Evolutionary conservation across 2,113 vertebrate genomes (phyloP), one percentile per base, ranked within the genome.

Genomic region (Labeo rohita): DNA sequence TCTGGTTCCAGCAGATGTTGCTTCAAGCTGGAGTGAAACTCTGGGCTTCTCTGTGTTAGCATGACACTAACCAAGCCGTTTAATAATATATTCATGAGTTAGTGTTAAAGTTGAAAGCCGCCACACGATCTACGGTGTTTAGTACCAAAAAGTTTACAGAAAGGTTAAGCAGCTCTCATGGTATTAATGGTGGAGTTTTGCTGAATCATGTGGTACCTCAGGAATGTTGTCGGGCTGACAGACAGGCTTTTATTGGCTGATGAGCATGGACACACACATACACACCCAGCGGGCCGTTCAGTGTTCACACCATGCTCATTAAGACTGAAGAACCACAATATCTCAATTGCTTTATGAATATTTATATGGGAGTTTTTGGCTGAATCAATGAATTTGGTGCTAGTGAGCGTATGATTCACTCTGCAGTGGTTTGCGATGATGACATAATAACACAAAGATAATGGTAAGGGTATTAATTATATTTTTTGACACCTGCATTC

Each of bases 121-220:
- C 36, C 75, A 21, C 34, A 6, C 50, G 49, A 65, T 80, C 79
- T 80, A 34, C 78, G 28, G 59, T 65, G 39, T 63, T 47, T n/a
- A 34, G 39, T 47, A 61, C 59, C 21, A 63, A 47, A 59, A 63
- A 65, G 59, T 80, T 63, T 80, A 23, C 18, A 23, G 52, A n/a
- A 56, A 47, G 6, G 43, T 23, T 70, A 39, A 82, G 63, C 52
- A 68, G 63, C 63, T 68, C 45, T 82, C 2, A 2, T 70, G 47
- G 47, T 68, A 70, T 82, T 52, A 82, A 36, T 82, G 63, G 13
- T 16, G 59, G 39, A 28, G 43, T 70, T 82, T 70, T 82, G 80
- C 80, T 82, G 80, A 82, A 70, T 82, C 80, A 70, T 82, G 61
- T 66, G 80, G 16, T 50, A 23, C 63, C 52, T 36, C 28, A 52